These are phyloP conservation scores for Heterocephalus glaber DNA, from an alignment of 2,113 vertebrate genomes.

Conservation along the genomic window DNA sequence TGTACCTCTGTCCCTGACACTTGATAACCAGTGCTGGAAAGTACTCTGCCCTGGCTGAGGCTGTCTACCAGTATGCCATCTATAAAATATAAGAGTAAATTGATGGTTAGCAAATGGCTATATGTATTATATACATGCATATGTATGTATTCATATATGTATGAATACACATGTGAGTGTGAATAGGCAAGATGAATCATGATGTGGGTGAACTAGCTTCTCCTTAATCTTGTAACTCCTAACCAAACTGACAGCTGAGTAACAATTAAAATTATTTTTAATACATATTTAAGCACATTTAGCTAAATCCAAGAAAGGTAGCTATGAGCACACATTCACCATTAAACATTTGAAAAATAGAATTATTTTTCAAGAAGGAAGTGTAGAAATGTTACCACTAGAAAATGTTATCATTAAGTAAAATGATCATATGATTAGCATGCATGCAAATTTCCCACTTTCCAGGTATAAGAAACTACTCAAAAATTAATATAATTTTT, in stretches of 20 bases:
- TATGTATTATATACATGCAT: not conserved
- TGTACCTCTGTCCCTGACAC: not conserved
- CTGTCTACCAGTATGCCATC: not conserved
- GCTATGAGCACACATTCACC: not conserved
- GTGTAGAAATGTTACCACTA: slow-evolving; percentile 18
- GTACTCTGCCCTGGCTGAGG: not conserved
- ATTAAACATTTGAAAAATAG: not conserved
- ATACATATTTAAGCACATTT: not conserved
- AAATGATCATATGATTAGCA: not conserved
- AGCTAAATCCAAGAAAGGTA: not conserved
- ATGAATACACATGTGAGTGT: not conserved
- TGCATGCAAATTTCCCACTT: not conserved
- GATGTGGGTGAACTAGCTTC: not conserved
- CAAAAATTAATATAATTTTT: not conserved
- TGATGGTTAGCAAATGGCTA: not conserved
- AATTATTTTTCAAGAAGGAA: slow-evolving; percentile 34
- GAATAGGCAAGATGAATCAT: not conserved
- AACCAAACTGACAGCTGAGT: not conserved
- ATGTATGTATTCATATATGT: not conserved
- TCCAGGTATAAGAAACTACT: not conserved
- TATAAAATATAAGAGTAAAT: not conserved
- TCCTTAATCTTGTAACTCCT: slow-evolving; percentile 15
- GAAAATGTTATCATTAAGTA: not conserved
- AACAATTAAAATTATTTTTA: slow-evolving; percentile 10
- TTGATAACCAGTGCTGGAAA: not conserved